Percentiles rank a stretch among this genome's conserved stretches.
Conservation (phyloP, 2,113 vertebrate genomes). For the Calyptommatus sinebrachiatus region DNA sequence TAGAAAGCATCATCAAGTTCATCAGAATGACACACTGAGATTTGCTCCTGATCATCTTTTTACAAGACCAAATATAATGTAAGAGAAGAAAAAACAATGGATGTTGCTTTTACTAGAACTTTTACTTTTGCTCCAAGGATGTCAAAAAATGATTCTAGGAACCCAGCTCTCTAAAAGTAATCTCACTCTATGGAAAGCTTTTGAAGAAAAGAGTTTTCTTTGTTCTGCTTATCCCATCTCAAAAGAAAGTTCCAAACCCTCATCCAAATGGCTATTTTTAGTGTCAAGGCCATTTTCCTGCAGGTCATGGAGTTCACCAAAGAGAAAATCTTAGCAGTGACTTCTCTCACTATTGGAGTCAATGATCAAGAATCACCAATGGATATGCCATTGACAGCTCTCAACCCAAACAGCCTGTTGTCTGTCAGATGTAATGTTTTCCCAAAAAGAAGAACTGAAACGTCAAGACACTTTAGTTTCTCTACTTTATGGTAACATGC, state of each 20-base stretch:
- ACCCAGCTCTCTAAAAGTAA: not conserved
- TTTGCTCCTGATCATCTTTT: not conserved
- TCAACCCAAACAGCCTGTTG: not conserved
- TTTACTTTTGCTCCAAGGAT: not conserved
- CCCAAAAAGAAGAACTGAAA: not conserved
- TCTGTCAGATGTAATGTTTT: not conserved
- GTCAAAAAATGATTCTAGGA: accelerated
- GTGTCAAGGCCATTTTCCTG: not conserved
- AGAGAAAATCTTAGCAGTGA: not conserved
- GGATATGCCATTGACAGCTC: accelerated
- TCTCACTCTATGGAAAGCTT: not conserved
- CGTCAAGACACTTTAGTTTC: not conserved
- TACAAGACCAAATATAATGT: not conserved
- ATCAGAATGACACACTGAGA: not conserved
- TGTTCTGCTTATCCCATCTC: accelerated
- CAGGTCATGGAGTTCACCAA: not conserved
- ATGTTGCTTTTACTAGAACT: not conserved
- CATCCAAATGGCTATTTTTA: accelerated
- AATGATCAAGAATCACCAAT: not conserved
- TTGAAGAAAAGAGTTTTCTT: no score
- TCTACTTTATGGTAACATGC: conserved; percentile 5
- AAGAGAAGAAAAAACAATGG: not conserved
- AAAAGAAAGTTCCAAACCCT: accelerated
- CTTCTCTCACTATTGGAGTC: not conserved
- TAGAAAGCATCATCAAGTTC: not conserved